Base-by-base conservation (phyloP, 2,797 vertebrate species). In the Neopelma chrysocephalum region DNA sequence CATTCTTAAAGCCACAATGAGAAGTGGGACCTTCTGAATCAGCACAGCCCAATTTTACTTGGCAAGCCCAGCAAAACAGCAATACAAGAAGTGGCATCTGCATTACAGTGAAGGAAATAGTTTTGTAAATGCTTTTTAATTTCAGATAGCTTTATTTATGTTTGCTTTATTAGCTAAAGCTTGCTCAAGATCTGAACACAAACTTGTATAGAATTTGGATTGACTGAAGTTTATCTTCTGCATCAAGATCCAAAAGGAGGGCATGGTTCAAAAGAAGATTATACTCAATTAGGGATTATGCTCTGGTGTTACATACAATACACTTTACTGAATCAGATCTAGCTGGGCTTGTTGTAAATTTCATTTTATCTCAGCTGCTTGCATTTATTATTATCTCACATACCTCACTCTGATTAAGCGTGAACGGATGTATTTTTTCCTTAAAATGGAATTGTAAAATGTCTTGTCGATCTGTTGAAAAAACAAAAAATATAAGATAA, bases 321-420 rank as follows among this genome's bases (percentile, higher is more conserved):
- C 26, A 32, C 12, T 75, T 50, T 18, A 69, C 32, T 86, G 29
- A 71, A 58, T n/a, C 36, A 76, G 54, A 84, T 69, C 38, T 64
- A 48, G 34, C 57, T 77, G 71, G 58, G 26, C 54, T 64, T 73
- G 47, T 20, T 57, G 31, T 85, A 21, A 73, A 84, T 65, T 84
- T 82, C 6, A 54, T 62, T 87, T 89, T 57, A 50, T 69, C 51
- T 88, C 68, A 80, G 50, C 42, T 93, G 57, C 0, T 4, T 87
- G 57, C 40, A 43, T 94, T 66, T 84, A 36, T 76, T 48, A 43
- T 26, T 86, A 31, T 93, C 91, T 95, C 94, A 97, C 97, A 78
- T 97, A 98, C 97, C 98, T 98, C 94, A 98, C 97, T 98, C 97
- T 97, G 88, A 97, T 95, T 97, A 98, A 93, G 36, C 96, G 98